Base-by-base conservation (phyloP, 2,113 vertebrate genomes). In the Chinchilla lanigera region DNA sequence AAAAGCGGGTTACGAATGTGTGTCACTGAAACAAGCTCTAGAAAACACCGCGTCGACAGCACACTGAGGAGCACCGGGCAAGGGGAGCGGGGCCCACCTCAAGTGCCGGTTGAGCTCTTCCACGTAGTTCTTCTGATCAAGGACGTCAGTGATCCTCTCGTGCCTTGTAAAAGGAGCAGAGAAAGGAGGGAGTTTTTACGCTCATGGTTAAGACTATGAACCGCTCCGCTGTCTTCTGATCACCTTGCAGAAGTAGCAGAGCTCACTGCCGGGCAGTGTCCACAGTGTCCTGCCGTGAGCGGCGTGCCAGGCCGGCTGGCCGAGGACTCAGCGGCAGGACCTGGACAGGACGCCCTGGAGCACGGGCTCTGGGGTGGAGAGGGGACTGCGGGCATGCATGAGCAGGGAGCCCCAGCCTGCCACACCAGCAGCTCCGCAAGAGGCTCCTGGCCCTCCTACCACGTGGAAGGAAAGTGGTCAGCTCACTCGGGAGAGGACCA, bases 71-170 rank as follows among this genome's bases (percentile, higher is more conserved):
- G n/a, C 35, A 5, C 71, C n/a, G 80, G 22, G 86, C 58, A 33
- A 94, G 69, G 93, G 87, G 56, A 89, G 88, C 4, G 82, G 94
- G 94, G 73, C 98, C n/a, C 97, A 99, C 99, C 99, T 99, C 38
- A 99, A 98, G 95, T 99, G 99, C 41, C 99, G 99, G 97, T 99
- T 99, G 71, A 99, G 98, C 95, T 99, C 99, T 98, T 99, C 99
- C 19, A 99, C 99, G 56, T 99, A 99, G 98, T 99, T 99, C 98
- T 99, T 99, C 98, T 99, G 99, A 98, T 99, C 99, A 78, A 99
- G 99, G 94, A 99, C 99, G 97, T 99, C 99, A 4, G 99, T 99
- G 98, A 99, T 99, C 97, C 99, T 99, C 89, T 98, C 94, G 58
- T 99, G 99, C 96, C 99, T 99, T 95, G 97, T 89, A 97, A 98